These are phyloP conservation scores for Brotogeris chrysoptera DNA, from an alignment of 2,797 vertebrate species.

Conservation along the genomic window DNA sequence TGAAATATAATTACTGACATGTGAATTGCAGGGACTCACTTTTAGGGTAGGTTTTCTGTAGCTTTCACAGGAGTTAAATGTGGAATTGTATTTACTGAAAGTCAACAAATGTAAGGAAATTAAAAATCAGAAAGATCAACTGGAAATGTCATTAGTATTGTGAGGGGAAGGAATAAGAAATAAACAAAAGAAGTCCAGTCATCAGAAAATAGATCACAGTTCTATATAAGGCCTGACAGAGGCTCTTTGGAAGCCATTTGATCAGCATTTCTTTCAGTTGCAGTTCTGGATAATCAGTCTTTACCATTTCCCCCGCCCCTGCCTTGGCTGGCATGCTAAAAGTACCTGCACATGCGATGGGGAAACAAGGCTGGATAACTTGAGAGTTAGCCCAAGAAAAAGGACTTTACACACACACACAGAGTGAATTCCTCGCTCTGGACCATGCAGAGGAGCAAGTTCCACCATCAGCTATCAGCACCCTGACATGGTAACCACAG, in stretches of 20 bases:
- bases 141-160: background rate
- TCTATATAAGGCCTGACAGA: background rate
- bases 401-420: background rate
- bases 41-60: background rate
- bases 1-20: background rate
- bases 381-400: background rate
- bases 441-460: background rate
- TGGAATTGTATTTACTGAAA: background rate
- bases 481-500: fast-evolving
- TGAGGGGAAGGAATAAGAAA: background rate
- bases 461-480: fast-evolving
- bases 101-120: background rate
- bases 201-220: background rate
- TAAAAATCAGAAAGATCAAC: background rate
- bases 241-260: background rate
- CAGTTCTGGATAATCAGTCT: background rate
- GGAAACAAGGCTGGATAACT: background rate
- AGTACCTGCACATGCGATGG: fast-evolving
- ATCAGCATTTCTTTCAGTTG: background rate
- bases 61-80: background rate
- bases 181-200: background rate
- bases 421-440: background rate
- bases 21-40: background rate
- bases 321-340: background rate
- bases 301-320: background rate